Percentiles rank a stretch among this genome's conserved stretches.
Evolutionary conservation across 2,113 vertebrate species (phyloP).

Genomic region (Mungos mungo): DNA sequence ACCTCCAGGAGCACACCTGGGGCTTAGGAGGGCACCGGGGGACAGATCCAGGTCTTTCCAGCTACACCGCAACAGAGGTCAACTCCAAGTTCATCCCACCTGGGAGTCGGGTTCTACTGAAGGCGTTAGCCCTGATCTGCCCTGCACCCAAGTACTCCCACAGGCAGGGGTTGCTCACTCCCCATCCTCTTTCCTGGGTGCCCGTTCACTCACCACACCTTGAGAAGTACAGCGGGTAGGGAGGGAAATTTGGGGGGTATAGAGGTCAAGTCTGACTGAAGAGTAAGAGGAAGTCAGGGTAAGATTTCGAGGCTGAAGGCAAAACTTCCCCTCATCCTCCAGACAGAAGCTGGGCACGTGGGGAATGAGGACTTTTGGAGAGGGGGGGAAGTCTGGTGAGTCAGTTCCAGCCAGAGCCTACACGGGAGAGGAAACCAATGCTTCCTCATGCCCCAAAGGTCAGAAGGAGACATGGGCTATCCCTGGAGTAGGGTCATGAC

Average conservation of each 20-base stretch:
- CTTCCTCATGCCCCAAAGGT: background rate
- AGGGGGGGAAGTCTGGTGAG: background rate
- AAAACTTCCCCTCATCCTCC: background rate
- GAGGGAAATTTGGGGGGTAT: too few relatives aligned
- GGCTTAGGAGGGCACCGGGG: background rate
- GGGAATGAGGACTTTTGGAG: background rate
- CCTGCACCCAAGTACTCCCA: background rate
- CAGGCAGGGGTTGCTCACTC: background rate
- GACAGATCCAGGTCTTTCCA: background rate
- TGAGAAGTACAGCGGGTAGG: background rate
- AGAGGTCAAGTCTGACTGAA: background rate
- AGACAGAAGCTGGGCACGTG: background rate
- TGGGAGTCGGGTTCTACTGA: background rate
- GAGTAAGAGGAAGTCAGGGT: background rate
- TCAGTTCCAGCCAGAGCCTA: background rate
- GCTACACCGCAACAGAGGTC: background rate
- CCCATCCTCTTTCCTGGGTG: background rate
- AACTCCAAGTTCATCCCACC: background rate
- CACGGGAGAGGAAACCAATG: accelerated
- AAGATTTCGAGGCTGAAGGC: background rate
- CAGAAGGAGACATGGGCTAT: background rate
- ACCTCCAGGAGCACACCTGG: background rate
- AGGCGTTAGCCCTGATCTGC: background rate
- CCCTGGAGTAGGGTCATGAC: background rate
- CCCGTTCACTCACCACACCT: background rate